A percentile compares a stretch with the other conserved stretches of the same genome.
Conservation (phyloP, 1,140 invertebrate genomes). For the Teleopsis dalmanni region DNA sequence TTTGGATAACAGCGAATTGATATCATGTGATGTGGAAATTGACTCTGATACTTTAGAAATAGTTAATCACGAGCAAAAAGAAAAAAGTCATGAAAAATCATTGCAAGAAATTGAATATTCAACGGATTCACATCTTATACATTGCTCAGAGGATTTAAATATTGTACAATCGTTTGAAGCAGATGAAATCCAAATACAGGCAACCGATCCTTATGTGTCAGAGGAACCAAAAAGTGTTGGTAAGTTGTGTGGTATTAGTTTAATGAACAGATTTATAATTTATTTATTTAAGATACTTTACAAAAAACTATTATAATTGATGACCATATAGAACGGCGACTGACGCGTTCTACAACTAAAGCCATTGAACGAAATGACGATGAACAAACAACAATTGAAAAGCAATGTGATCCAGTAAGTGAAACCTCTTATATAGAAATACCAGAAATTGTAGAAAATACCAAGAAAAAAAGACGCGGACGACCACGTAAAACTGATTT, state of each 20-base stretch:
- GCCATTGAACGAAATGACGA: neutral
- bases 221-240: slow-evolving; percentile 12
- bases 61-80: neutral
- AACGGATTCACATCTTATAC: neutral
- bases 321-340: slow-evolving; percentile 3
- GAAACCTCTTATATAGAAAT: neutral
- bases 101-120: too few relatives aligned
- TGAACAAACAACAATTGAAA: neutral
- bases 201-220: slow-evolving; percentile 2
- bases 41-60: neutral
- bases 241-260: slow-evolving; percentile 30
- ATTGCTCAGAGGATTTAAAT: neutral
- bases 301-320: neutral
- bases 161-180: neutral
- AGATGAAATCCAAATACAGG: neutral
- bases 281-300: neutral
- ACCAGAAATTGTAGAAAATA: neutral
- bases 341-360: neutral
- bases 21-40: neutral
- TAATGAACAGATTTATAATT: slow-evolving; percentile 16
- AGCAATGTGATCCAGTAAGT: neutral
- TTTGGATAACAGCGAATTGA: neutral
- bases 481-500: neutral
- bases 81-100: neutral
- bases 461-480: neutral